A percentile compares a stretch with the other conserved stretches of the same genome.
Conservation (phyloP, 2,888 invertebrate genomes). For the Hirtodrosophila cameraria region DNA sequence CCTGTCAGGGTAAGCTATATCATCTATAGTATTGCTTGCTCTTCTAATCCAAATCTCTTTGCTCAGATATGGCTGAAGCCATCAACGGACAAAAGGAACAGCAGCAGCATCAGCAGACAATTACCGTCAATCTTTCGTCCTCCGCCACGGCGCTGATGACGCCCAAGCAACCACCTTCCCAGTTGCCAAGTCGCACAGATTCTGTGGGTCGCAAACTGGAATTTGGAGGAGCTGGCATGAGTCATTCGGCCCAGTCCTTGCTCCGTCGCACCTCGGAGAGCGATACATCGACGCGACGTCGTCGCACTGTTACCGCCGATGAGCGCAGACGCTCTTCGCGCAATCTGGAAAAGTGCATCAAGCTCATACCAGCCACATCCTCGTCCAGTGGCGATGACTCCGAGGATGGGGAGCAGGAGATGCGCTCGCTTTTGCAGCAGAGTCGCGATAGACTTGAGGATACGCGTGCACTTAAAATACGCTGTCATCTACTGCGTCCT, state of each 20-base stretch:
- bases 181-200: constrained; percentile 49
- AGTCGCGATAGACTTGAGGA: constrained; percentile 83
- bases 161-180: constrained; percentile 71
- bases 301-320: constrained; percentile 78
- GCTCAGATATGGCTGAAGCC: constrained; percentile 59
- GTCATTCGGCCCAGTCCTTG: constrained; percentile 82
- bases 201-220: constrained; percentile 82
- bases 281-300: constrained; percentile 82
- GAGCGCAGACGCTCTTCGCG: constrained; percentile 83
- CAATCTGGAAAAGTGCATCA: constrained; percentile 83
- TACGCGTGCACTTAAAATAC: constrained; percentile 83
- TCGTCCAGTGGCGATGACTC: constrained; percentile 83
- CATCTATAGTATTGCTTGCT: too few species aligned
- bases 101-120: constrained; percentile 39
- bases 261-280: constrained; percentile 83
- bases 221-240: constrained; percentile 79
- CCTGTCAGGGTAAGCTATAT: constrained; percentile 81
- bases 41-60: not conserved
- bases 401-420: constrained; percentile 83
- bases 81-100: constrained; percentile 38
- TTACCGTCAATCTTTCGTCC: constrained; percentile 65
- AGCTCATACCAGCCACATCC: constrained; percentile 82
- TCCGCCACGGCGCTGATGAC: constrained; percentile 82
- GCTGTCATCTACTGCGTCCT: constrained; percentile 83
- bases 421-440: constrained; percentile 82